These are phyloP conservation scores for Sarcophaga rosellei DNA, from an alignment of 2,888 invertebrate species.

Conservation along the genomic window DNA sequence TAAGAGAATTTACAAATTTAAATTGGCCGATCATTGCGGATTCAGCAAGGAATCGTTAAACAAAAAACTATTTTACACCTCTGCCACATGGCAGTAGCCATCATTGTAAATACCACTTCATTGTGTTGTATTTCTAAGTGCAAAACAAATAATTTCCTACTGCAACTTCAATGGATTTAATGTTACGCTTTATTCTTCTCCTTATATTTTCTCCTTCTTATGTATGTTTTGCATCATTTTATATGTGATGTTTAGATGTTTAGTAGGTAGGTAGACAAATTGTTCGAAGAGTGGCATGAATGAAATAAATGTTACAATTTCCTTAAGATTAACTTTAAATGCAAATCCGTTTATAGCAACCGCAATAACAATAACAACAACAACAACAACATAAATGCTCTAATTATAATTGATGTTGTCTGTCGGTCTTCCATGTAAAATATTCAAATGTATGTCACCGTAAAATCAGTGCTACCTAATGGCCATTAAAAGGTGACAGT, in stretches of 20 bases:
- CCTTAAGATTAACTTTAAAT: slow-evolving; percentile 43
- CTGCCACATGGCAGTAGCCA: slow-evolving; percentile 18
- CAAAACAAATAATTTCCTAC: slow-evolving; percentile 46
- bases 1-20: too few relatives aligned
- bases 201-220: slow-evolving; percentile 45
- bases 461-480: slow-evolving; percentile 58
- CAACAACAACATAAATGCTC: slow-evolving; percentile 60
- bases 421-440: background rate
- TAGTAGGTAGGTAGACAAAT: slow-evolving; percentile 58
- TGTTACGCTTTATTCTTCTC: background rate
- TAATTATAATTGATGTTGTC: slow-evolving; percentile 64
- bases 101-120: slow-evolving; percentile 26
- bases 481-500: slow-evolving; percentile 62
- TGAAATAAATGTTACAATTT: slow-evolving; percentile 57
- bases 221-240: slow-evolving; percentile 38
- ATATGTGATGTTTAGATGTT: slow-evolving; percentile 40
- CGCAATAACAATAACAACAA: slow-evolving; percentile 43
- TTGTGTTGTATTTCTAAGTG: slow-evolving; percentile 11
- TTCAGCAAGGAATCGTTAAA: too few relatives aligned
- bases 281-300: slow-evolving; percentile 53
- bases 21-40: too few relatives aligned
- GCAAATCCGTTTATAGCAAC: slow-evolving; percentile 46
- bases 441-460: slow-evolving; percentile 51
- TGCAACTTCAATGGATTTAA: slow-evolving; percentile 18
- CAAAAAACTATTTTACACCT: background rate